phyloP scores from a whole-genome alignment of 2,888 invertebrate genomes.

The Oxytorus armatus region DNA sequence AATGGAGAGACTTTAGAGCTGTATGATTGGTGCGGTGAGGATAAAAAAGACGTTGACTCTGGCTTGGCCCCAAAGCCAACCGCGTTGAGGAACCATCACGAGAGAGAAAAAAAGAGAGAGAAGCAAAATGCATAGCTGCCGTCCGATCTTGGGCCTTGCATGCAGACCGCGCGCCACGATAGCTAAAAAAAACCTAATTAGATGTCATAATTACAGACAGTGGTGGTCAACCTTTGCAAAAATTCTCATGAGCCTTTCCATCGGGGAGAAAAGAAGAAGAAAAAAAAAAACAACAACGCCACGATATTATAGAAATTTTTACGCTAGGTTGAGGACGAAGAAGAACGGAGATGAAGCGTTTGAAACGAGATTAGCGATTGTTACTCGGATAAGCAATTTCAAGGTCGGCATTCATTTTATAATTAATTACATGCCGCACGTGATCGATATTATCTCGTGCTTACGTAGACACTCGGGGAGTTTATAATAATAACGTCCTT shows the following conservation, averaged over 20 bases:
- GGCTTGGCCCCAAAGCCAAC: conserved; percentile 75
- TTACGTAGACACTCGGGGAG: not conserved
- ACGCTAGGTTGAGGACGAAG: no score
- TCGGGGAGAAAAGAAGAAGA: no score
- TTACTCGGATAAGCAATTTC: conserved; percentile 53
- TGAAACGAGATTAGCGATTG: conserved; percentile 56
- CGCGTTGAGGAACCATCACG: conserved; percentile 67
- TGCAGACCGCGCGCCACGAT: conserved; percentile 75
- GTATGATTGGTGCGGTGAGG: conserved; percentile 54
- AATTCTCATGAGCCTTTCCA: not conserved
- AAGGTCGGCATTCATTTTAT: conserved; percentile 68
- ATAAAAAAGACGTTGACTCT: conserved; percentile 76
- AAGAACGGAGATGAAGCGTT: conserved; percentile 34
- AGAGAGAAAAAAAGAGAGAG: conserved; percentile 57
- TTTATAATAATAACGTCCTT: conserved; percentile 12
- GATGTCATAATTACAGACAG: conserved; percentile 83
- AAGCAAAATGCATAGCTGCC: conserved; percentile 75
- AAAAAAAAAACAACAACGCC: no score
- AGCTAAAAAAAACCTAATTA: conserved; percentile 84
- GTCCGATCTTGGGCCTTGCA: conserved; percentile 73
- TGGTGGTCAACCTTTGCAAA: conserved; percentile 75
- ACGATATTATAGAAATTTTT: no score
- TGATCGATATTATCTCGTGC: conserved; percentile 70
- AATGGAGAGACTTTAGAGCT: conserved; percentile 42
- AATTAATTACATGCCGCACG: conserved; percentile 70